phyloP scores from a whole-genome alignment of 2,888 invertebrate genomes.

The Cheilosia scutellata region DNA sequence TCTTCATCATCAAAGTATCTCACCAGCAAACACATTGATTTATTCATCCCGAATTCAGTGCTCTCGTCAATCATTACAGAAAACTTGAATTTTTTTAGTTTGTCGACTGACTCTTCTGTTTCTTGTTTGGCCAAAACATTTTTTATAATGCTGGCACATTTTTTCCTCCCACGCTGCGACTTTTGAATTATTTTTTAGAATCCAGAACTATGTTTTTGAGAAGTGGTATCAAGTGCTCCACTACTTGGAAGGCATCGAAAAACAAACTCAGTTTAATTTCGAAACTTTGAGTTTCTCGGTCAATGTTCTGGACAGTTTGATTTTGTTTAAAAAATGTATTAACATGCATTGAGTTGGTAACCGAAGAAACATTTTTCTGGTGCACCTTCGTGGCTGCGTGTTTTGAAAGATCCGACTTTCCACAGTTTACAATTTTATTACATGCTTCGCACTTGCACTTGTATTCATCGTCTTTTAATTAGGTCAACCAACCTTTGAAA shows the following conservation, averaged over 20 bases:
- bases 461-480: no score
- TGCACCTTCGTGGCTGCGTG: conserved; percentile 6
- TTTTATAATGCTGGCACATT: conserved; percentile 39
- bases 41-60: conserved; percentile 28
- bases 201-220: conserved; percentile 29
- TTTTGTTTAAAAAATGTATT: background rate
- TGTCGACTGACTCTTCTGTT: conserved; percentile 17
- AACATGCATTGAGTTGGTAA: no score
- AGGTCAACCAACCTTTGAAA: no score
- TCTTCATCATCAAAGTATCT: no score
- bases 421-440: background rate
- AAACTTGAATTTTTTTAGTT: conserved; percentile 2
- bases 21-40: conserved; percentile 1
- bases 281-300: conserved; percentile 2
- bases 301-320: conserved; percentile 17
- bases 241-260: conserved; percentile 30
- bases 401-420: conserved; percentile 19
- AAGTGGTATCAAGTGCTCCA: conserved; percentile 32
- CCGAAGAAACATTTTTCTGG: conserved; percentile 28
- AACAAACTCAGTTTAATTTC: background rate
- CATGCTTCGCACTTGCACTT: conserved; percentile 47
- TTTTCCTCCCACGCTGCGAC: conserved; percentile 12
- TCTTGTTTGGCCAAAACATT: conserved; percentile 26
- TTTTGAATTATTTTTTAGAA: conserved; percentile 33
- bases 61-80: conserved; percentile 25